Conservation (phyloP, 2,888 invertebrate species). For the Plagiodera versicolora region DNA sequence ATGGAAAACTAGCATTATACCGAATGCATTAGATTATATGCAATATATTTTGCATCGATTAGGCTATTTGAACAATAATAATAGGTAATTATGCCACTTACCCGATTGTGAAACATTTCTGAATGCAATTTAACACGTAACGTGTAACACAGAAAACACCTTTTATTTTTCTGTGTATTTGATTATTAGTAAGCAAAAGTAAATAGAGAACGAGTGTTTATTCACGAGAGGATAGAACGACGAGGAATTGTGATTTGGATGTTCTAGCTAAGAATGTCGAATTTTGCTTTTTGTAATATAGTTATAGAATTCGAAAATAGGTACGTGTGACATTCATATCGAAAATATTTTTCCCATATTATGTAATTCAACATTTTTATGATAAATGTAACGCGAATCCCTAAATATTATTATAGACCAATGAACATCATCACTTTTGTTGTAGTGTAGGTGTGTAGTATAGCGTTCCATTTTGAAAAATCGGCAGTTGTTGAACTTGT, state of each 20-base stretch:
- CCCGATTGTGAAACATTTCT: background rate
- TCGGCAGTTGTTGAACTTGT: background rate
- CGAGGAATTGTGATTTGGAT: conserved; percentile 26
- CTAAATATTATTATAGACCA: background rate
- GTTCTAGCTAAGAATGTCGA: conserved; percentile 32
- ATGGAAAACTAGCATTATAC: no score
- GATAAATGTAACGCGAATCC: background rate
- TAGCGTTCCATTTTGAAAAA: background rate
- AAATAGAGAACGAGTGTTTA: conserved; percentile 2
- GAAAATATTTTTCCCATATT: conserved; percentile 26
- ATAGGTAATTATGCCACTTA: background rate
- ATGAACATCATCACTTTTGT: background rate
- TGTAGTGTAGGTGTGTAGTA: background rate
- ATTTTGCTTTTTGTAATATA: conserved; percentile 35
- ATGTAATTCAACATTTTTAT: conserved; percentile 5
- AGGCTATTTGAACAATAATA: background rate
- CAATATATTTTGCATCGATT: background rate
- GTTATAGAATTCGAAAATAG: conserved; percentile 36
- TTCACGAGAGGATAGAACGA: background rate
- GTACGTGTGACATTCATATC: conserved; percentile 41
- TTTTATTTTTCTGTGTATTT: conserved; percentile 38
- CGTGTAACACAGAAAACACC: conserved; percentile 36
- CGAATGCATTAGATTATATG: no score
- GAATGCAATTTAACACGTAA: background rate
- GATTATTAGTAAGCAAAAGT: conserved; percentile 34